phyloP scores from a whole-genome alignment of 2,113 vertebrate genomes.

The Regulus satrapa region DNA sequence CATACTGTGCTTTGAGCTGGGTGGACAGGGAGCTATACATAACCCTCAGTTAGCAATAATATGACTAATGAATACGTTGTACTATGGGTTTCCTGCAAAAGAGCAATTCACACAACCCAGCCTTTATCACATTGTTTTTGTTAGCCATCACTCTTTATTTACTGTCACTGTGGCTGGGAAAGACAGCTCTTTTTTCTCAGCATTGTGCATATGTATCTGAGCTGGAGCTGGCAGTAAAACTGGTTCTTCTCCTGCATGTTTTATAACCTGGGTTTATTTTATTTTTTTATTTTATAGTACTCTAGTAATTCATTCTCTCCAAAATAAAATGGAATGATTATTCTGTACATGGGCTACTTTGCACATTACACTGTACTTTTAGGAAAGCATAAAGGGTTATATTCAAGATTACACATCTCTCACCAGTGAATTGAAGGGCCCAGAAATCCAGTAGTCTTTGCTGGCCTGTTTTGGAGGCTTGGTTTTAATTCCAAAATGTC shows the following conservation, averaged over 20 bases:
- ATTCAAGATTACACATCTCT: neutral
- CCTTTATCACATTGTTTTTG: conserved; percentile 46
- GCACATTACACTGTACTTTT: neutral
- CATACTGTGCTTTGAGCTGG: neutral
- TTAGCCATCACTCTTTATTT: conserved; percentile 20
- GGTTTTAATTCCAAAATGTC: neutral
- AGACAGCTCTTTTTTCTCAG: conserved; percentile 39
- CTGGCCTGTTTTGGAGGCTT: neutral
- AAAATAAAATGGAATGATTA: neutral
- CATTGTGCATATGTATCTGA: neutral
- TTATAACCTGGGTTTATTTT: too few species aligned
- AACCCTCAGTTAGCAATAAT: conserved; percentile 9
- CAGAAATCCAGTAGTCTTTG: neutral
- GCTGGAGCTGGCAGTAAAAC: conserved; percentile 41
- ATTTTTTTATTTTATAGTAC: neutral
- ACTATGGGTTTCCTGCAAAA: conserved; percentile 5
- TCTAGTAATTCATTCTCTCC: neutral
- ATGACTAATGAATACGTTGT: conserved; percentile 27
- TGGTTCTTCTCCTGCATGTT: conserved; percentile 33
- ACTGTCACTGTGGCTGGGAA: conserved; percentile 16
- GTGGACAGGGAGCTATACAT: neutral
- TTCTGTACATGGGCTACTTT: neutral
- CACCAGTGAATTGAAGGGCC: neutral
- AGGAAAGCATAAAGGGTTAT: neutral
- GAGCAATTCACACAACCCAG: neutral